Evolutionary conservation across 2,888 invertebrate species (phyloP), one percentile per base, ranked within the genome.

Genomic region (Lithophane leautieri): DNA sequence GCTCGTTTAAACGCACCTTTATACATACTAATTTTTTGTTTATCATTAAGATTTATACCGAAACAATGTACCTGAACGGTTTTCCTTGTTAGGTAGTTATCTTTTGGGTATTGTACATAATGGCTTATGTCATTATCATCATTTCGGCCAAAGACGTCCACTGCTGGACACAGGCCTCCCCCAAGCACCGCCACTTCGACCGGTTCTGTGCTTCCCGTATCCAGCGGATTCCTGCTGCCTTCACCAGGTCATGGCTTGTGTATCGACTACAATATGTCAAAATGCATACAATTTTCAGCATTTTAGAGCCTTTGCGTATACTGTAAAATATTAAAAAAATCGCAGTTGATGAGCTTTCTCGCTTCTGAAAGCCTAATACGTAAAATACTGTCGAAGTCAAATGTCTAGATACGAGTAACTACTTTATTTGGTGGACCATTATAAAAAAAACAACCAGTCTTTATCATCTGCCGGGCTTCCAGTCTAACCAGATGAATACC

Each of bases 31-130:
- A 12, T 47, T n/a, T 28, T 56, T 28, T 40, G 11, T 42, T 61
- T 28, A 66, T 42, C 12, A 40, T n/a, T 54, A 40, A 66, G 14
- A 69, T 66, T 56, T 69, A 58, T 73, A 70, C 67, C 60, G 61
- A 52, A 78, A 81, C 61, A 62, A 54, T 80, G 77, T 86, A 84
- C 86, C 86, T 83, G 83, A 84, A 69, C 22, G 77, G 70, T 80
- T 67, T 86, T 78, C 52, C 65, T 83, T 70, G 65, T 62, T 54
- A 52, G 25, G 44, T 28, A 47, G 16, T 14, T 16, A 52, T 58
- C 25, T 42, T 40, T 34, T 69, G 44, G 40, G 28, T 56, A 65
- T 65, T 50, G 25, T 56, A 61, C 28, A 47, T 65, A 73, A 78
- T 73, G 72, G 44, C 44, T 34, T 25, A 34, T 6, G 16, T 0